Evolutionary conservation across 2,113 vertebrate species (phyloP), one percentile per base, ranked within the genome.

Genomic region (Brienomyrus longianalis): DNA sequence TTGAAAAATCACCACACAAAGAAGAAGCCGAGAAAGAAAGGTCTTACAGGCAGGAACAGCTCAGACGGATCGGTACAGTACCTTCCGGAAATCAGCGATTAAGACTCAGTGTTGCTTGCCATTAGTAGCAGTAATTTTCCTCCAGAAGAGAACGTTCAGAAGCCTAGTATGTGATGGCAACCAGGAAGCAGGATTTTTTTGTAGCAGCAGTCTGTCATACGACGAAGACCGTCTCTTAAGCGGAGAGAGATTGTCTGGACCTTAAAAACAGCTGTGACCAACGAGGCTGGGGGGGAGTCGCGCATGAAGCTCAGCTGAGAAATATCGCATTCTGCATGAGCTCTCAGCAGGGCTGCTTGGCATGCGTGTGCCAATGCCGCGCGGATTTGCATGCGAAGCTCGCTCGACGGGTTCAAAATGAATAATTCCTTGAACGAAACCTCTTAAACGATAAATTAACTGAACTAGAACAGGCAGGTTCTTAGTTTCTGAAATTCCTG

Each of bases 391-490:
- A 54, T 35, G 50, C 8, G 11, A 35, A 19, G 27, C 86, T 74
- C 19, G 90, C 85, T 74, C 86, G 90, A 90, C 51, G 87, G 51
- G 91, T 91, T 91, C 88, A 93, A 87, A 93, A 91, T 90, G 91
- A 93, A 94, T 93, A 93, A 93, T 91, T 83, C 89, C 89, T 91
- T 92, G 45, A 87, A 92, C 92, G 74, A 51, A 31, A 56, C 62
- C 90, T 94, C 91, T 91, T 91, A 92, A 94, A 93, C 93, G 93
- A 91, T 93, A 94, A 94, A 90, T 91, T 48, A 94, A 92, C 89
- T 93, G 91, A 93, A 93, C 94, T 94, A 93, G 91, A 94, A 93
- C 89, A 92, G 94, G 94, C 89, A 84, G 89, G 92, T 89, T 91
- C 91, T 91, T 91, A 83, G 86, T 93, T 93, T 93, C 90, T 90